phyloP scores from a whole-genome alignment of 1,140 invertebrate genomes.

The Ostrea denselamellosa region DNA sequence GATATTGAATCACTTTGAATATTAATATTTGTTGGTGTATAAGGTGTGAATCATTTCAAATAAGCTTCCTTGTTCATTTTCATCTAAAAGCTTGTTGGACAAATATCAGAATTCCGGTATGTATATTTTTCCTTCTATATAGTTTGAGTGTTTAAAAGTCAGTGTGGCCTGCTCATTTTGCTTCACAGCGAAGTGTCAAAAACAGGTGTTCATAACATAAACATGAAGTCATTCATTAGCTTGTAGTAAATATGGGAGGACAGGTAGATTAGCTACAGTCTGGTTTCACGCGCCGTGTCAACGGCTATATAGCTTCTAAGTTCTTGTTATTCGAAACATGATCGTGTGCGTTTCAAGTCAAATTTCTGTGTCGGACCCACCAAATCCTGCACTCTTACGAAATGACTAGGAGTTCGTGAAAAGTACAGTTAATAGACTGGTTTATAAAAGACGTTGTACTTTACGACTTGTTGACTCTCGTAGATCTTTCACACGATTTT shows the following conservation, averaged over 20 bases:
- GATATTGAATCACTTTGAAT: too few species aligned
- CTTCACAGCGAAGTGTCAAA: constrained; percentile 7
- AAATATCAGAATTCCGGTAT: too few species aligned
- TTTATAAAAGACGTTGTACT: constrained; percentile 14
- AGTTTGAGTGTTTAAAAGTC: too few species aligned
- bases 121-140: too few species aligned
- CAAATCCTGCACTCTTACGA: not conserved
- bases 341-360: not conserved
- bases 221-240: constrained; percentile 12
- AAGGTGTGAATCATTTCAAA: too few species aligned
- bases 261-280: constrained; percentile 5
- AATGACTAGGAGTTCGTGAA: not conserved
- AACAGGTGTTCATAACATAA: constrained; percentile 29
- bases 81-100: too few species aligned
- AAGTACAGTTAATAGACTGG: not conserved
- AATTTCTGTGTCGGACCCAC: not conserved
- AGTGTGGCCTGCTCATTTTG: not conserved
- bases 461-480: not conserved
- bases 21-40: too few species aligned
- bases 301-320: not conserved
- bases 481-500: not conserved
- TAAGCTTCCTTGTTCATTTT: too few species aligned
- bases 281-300: not conserved
- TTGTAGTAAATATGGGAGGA: constrained; percentile 16
- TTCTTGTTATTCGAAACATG: constrained; percentile 9